Percentiles rank a stretch among this genome's conserved stretches.
Conservation (phyloP, 2,888 invertebrate genomes). For the Drosophila nigricruria region DNA sequence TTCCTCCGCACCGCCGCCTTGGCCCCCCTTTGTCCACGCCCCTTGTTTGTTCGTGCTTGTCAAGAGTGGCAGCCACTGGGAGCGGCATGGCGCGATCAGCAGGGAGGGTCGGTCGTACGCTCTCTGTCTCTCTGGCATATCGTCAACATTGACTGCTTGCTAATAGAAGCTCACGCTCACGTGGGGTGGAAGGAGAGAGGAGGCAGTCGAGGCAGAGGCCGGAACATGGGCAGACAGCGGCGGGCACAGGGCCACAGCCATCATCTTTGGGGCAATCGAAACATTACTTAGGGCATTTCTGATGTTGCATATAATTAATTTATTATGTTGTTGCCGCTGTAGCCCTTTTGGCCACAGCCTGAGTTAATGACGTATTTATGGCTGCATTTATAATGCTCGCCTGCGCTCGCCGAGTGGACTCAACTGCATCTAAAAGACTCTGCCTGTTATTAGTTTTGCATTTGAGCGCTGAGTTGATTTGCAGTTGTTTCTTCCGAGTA, state of each 20-base stretch:
- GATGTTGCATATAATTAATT: conserved; percentile 82
- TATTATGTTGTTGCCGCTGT: conserved; percentile 75
- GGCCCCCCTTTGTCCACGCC: conserved; percentile 48
- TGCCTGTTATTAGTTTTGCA: conserved; percentile 62
- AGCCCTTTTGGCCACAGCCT: conserved; percentile 56
- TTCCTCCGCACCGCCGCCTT: conserved; percentile 27
- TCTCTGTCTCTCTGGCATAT: conserved; percentile 39
- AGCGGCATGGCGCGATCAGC: conserved; percentile 35
- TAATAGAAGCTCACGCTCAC: conserved; percentile 74
- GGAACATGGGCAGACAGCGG: background rate
- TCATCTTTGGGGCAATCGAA: conserved; percentile 17
- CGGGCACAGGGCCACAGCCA: background rate
- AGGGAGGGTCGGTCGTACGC: conserved; percentile 12
- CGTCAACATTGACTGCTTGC: conserved; percentile 75
- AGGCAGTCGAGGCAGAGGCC: background rate
- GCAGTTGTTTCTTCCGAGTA: conserved; percentile 29
- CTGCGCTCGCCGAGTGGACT: conserved; percentile 39
- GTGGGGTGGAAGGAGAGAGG: conserved; percentile 19
- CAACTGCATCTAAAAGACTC: conserved; percentile 9
- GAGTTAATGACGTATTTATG: conserved; percentile 71
- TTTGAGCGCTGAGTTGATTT: conserved; percentile 53
- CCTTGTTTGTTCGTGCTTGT: conserved; percentile 75
- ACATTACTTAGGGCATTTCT: conserved; percentile 45
- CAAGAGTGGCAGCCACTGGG: conserved; percentile 57
- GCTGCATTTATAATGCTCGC: conserved; percentile 69